Evolutionary conservation across 2,113 vertebrate genomes (phyloP).

Genomic region (Apus apus): DNA sequence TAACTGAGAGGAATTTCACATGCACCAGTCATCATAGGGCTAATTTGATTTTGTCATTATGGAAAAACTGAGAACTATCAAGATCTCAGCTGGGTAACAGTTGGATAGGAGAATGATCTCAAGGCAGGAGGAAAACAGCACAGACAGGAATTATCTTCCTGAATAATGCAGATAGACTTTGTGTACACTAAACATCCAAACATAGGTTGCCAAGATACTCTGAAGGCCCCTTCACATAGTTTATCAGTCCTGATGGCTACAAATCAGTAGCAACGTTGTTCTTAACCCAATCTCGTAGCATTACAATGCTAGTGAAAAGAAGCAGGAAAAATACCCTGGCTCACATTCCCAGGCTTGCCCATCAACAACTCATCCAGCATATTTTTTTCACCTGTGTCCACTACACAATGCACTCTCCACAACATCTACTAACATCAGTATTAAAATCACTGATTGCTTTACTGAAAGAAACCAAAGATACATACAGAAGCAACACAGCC

Average conservation of each 20-base stretch:
- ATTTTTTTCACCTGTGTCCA: background rate
- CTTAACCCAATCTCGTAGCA: background rate
- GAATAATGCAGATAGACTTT: background rate
- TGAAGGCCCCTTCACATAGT: background rate
- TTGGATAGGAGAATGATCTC: conserved; percentile 13
- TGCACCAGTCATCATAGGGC: background rate
- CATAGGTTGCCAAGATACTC: background rate
- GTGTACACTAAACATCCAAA: background rate
- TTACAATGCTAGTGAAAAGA: background rate
- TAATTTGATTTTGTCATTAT: conserved; percentile 53
- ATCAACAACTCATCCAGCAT: background rate
- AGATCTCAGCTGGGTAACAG: conserved; percentile 37
- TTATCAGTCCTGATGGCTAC: background rate
- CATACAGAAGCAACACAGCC: background rate
- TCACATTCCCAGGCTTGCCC: background rate
- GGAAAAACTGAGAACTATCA: conserved; percentile 50
- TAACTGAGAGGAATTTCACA: conserved; percentile 1
- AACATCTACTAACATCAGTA: background rate
- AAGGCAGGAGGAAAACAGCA: background rate
- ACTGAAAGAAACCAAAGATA: background rate
- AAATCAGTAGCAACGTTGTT: conserved; percentile 6
- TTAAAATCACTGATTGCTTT: background rate
- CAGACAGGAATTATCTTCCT: conserved; percentile 7
- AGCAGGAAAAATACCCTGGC: background rate
- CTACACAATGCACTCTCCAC: background rate